These are phyloP conservation scores for Limonius californicus DNA, from an alignment of 1,140 invertebrate species.

Conservation along the genomic window DNA sequence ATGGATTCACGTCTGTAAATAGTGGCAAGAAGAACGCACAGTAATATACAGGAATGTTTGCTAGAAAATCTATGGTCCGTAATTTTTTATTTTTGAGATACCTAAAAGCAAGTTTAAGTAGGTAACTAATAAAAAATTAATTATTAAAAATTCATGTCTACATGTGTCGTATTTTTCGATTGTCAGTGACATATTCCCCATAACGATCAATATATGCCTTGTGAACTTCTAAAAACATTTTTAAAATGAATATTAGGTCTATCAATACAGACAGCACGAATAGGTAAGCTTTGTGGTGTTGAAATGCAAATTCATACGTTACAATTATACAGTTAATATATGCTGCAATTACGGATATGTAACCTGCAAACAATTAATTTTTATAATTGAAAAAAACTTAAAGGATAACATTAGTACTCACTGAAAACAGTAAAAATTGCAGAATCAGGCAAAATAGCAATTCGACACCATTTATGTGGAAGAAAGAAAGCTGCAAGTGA, in stretches of 20 bases:
- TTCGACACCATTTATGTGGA: background rate
- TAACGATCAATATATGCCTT: conserved; percentile 17
- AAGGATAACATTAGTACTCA: too few relatives aligned
- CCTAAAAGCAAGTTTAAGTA: conserved; percentile 1
- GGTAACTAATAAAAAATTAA: too few relatives aligned
- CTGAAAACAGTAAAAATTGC: conserved; percentile 9
- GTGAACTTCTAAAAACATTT: conserved; percentile 26
- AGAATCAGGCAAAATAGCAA: background rate
- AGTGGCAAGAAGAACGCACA: conserved; percentile 42
- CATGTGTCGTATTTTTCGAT: background rate
- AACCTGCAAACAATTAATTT: conserved; percentile 17
- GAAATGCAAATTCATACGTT: conserved; percentile 28
- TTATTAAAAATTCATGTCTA: background rate
- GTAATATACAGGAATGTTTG: conserved; percentile 47
- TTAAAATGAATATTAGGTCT: conserved; percentile 23
- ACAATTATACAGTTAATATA: conserved; percentile 20
- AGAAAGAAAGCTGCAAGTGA: background rate
- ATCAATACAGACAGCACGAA: conserved; percentile 14
- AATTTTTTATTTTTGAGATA: conserved; percentile 5
- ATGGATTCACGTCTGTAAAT: conserved; percentile 32
- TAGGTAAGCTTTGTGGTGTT: conserved; percentile 17
- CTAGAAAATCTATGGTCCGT: conserved; percentile 43
- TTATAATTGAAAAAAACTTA: too few relatives aligned
- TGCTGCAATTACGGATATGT: conserved; percentile 14
- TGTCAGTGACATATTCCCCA: conserved; percentile 15